Evolutionary conservation across 2,797 vertebrate species (phyloP), one percentile per base, ranked within the genome.

Genomic region (Calcarius lapponicus): DNA sequence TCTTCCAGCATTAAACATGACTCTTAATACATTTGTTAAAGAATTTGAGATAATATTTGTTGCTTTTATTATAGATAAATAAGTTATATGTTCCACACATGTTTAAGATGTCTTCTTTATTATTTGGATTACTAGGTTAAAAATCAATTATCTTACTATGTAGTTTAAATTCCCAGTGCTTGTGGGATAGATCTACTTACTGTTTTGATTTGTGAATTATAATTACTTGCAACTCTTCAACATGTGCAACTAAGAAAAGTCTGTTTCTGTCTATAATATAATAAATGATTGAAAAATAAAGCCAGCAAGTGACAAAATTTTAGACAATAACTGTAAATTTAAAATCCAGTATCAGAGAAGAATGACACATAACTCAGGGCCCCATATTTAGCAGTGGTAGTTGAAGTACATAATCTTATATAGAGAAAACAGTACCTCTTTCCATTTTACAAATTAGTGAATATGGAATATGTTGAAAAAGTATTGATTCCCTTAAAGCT

Each of bases 191-290:
- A 43, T 76, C 28, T 88, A 16, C 11, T 54, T 58, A 80, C 19
- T 45, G 56, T 95, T 97, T 97, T 96, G 56, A 93, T 91, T 89
- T 95, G 54, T 91, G 92, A 81, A 51, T 64, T 80, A 34, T 91
- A 92, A 88, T 83, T 90, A 61, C 53, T 95, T 80, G 50, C 50
- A 94, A 91, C 54, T 94, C 57, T 95, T 81, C 67, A 85, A 66
- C 43, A 88, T 32, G 61, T 62, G 67, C 8, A 94, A 54, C n/a
- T 83, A 47, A 90, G 13, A 9, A 65, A 56, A 86, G 24, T 72
- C 17, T 70, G 8, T 0, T 42, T 88, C 79, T 85, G 8, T 80
- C 31, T 71, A 13, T 40, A 60, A 47, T 45, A 42, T 14, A 61
- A 72, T 36, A 92, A 80, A 66, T 34, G 8, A 62, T 60, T 0